Conservation (phyloP, 2,113 vertebrate genomes). For the Crotalus viridis region DNA sequence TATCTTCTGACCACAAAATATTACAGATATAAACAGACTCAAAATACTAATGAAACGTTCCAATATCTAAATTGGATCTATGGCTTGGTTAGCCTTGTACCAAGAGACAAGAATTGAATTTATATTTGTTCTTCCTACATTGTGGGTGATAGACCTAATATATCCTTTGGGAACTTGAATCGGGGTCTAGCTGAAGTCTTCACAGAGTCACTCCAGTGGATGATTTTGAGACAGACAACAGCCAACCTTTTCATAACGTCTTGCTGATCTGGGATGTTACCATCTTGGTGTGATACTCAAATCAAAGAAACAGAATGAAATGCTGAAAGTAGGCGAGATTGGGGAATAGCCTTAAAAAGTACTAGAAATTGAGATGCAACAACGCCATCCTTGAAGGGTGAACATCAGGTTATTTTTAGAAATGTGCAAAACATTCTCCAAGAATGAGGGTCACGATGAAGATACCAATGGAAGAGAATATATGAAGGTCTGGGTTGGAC, state of each 20-base stretch:
- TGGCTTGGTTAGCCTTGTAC: not conserved
- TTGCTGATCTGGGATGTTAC: not conserved
- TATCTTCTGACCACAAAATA: not conserved
- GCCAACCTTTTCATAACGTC: not conserved
- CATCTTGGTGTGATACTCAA: not conserved
- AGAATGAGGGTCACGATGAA: no score
- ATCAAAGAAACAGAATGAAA: not conserved
- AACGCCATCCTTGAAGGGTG: not conserved
- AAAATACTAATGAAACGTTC: not conserved
- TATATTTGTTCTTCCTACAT: not conserved
- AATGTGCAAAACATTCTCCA: not conserved
- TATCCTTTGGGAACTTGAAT: not conserved
- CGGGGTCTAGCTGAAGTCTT: not conserved
- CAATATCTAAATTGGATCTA: not conserved
- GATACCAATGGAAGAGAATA: no score
- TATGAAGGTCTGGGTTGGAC: no score
- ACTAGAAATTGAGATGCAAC: not conserved
- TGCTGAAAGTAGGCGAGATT: not conserved
- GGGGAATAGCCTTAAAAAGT: not conserved
- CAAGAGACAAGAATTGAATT: not conserved
- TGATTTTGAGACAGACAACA: no score
- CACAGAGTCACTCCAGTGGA: no score
- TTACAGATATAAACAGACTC: no score
- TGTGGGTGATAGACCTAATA: not conserved
- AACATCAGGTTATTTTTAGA: not conserved